Conservation (phyloP, 2,797 vertebrate species). For the Tokudaia muenninki region DNA sequence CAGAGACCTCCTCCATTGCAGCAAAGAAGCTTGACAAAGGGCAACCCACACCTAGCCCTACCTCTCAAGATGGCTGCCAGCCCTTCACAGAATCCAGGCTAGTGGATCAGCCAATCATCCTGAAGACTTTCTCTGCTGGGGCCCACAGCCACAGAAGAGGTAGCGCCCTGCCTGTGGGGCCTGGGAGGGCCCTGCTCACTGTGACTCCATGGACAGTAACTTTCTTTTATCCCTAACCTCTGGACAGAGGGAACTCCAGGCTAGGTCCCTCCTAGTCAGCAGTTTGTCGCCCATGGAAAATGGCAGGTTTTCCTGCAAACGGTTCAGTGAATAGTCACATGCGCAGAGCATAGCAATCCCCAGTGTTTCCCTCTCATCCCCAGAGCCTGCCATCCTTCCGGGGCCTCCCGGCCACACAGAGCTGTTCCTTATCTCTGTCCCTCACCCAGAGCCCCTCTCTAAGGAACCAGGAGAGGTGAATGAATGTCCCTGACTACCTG, state of each 20-base stretch:
- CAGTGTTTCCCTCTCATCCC: background rate
- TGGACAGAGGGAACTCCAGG: background rate
- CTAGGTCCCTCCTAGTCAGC: background rate
- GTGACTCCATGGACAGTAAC: background rate
- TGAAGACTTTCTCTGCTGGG: background rate
- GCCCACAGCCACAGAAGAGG: background rate
- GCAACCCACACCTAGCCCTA: no score
- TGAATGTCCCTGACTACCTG: rapidly evolving
- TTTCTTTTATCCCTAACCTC: background rate
- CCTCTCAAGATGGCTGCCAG: background rate
- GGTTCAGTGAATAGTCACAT: background rate
- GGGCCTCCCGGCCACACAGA: background rate
- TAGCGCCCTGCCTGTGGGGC: background rate
- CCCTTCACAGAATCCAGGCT: background rate
- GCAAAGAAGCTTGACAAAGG: background rate
- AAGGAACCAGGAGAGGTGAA: background rate
- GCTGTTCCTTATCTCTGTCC: background rate
- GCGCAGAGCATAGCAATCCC: background rate
- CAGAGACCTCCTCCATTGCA: background rate
- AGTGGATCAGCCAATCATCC: background rate
- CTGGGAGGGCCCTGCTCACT: background rate
- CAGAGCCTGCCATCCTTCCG: rapidly evolving
- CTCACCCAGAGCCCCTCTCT: background rate
- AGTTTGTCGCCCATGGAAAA: background rate
- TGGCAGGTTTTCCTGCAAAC: background rate